phyloP scores from a whole-genome alignment of 2,888 invertebrate genomes.

The Drosophila trichaetosa region DNA sequence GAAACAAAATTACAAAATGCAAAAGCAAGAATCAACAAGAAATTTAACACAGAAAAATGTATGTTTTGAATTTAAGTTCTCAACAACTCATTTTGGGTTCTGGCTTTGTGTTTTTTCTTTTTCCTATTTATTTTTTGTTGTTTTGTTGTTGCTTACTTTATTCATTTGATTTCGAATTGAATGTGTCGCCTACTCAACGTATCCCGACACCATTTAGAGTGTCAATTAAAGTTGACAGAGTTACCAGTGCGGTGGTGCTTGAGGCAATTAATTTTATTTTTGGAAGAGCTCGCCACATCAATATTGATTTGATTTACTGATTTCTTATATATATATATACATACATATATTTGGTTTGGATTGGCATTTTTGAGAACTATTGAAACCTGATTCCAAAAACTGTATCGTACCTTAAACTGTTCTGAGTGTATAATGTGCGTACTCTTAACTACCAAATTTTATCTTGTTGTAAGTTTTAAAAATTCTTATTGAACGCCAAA shows the following conservation, averaged over 20 bases:
- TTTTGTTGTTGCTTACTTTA: conserved; percentile 31
- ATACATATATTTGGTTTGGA: conserved; percentile 46
- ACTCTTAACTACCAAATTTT: conserved; percentile 65
- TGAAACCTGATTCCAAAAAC: conserved; percentile 64
- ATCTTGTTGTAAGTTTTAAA: conserved; percentile 75
- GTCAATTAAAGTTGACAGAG: conserved; percentile 29
- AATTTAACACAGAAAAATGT: conserved; percentile 48
- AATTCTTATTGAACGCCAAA: conserved; percentile 72
- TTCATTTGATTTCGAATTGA: conserved; percentile 33
- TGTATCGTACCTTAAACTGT: conserved; percentile 71
- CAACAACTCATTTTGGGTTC: conserved; percentile 55
- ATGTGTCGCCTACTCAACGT: conserved; percentile 46
- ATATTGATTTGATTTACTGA: conserved; percentile 41
- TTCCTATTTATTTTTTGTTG: conserved; percentile 14
- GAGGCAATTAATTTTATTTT: conserved; percentile 36
- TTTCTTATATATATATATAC: conserved; percentile 5
- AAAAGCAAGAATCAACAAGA: conserved; percentile 63
- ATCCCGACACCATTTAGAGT: conserved; percentile 33
- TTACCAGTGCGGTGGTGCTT: conserved; percentile 33
- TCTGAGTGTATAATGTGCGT: conserved; percentile 78
- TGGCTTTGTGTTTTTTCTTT: conserved; percentile 51
- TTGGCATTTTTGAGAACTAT: conserved; percentile 77
- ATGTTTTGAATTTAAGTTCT: conserved; percentile 56
- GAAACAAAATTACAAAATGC: conserved; percentile 56
- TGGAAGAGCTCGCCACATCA: conserved; percentile 53